Percentiles rank a stretch among this genome's conserved stretches.
These are phyloP conservation scores for Pteromalus puparum DNA, from an alignment of 1,140 invertebrate genomes.

Conservation along the genomic window DNA sequence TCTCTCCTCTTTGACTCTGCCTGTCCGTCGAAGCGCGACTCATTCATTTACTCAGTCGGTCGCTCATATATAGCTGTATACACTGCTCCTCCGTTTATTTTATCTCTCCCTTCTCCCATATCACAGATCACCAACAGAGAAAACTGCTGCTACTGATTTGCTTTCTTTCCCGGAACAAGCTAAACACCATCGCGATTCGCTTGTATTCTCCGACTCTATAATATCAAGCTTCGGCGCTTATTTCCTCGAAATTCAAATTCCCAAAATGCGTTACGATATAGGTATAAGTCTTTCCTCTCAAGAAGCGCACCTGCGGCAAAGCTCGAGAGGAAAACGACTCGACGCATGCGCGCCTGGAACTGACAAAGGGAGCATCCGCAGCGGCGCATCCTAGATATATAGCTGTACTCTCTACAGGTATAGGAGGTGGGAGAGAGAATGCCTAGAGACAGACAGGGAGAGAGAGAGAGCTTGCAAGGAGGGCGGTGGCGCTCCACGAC, in stretches of 20 bases:
- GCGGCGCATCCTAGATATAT: background rate
- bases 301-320: background rate
- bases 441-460: background rate
- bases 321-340: background rate
- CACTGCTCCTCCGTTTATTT: background rate
- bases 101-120: background rate
- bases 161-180: background rate
- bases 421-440: background rate
- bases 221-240: no score
- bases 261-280: no score
- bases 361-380: conserved; percentile 22
- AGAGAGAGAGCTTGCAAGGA: background rate
- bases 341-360: background rate
- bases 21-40: background rate
- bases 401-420: background rate
- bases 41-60: conserved; percentile 18
- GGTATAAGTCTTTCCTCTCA: background rate
- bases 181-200: background rate
- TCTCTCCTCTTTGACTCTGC: conserved; percentile 19
- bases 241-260: background rate
- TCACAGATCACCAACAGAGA: background rate
- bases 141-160: background rate
- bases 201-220: no score
- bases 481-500: background rate
- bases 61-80: no score